Percentiles rank a stretch among this genome's conserved stretches.
These are phyloP conservation scores for Heliothis subflexa DNA, from an alignment of 1,140 invertebrate genomes.

Conservation along the genomic window DNA sequence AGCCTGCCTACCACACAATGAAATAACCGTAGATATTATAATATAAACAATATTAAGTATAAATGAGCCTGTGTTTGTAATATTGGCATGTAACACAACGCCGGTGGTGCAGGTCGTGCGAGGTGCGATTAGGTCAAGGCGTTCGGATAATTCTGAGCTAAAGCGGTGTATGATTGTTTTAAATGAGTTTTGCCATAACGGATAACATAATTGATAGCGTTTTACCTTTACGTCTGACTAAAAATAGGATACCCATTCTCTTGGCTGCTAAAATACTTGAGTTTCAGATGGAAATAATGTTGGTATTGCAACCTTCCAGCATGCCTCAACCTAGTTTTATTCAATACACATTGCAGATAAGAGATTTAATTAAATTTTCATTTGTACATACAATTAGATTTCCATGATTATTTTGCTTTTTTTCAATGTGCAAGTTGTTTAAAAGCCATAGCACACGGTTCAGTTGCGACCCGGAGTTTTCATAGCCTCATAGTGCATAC, in stretches of 20 bases:
- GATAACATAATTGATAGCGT: slow-evolving; percentile 32
- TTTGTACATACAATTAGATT: too few species aligned
- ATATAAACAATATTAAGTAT: neutral
- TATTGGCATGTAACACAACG: slow-evolving; percentile 14
- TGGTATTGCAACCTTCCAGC: too few species aligned
- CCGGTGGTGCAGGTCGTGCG: slow-evolving; percentile 36
- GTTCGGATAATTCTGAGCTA: slow-evolving; percentile 30
- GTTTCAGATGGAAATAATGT: neutral
- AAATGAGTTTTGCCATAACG: slow-evolving; percentile 34
- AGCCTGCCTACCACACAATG: too few species aligned
- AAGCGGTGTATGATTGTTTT: slow-evolving; percentile 39
- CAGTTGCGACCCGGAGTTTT: too few species aligned
- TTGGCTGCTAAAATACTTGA: neutral
- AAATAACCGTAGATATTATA: neutral
- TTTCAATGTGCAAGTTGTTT: too few species aligned
- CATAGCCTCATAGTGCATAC: too few species aligned
- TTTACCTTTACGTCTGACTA: neutral
- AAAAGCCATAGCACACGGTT: too few species aligned
- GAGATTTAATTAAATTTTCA: too few species aligned
- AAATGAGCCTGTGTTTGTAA: slow-evolving; percentile 6
- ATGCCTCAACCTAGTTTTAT: too few species aligned
- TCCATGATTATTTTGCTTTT: too few species aligned
- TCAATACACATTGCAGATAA: too few species aligned
- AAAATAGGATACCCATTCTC: neutral
- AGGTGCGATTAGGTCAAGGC: slow-evolving; percentile 34